These are phyloP conservation scores for Dasypolia templi DNA, from an alignment of 2,888 invertebrate genomes.

Conservation along the genomic window DNA sequence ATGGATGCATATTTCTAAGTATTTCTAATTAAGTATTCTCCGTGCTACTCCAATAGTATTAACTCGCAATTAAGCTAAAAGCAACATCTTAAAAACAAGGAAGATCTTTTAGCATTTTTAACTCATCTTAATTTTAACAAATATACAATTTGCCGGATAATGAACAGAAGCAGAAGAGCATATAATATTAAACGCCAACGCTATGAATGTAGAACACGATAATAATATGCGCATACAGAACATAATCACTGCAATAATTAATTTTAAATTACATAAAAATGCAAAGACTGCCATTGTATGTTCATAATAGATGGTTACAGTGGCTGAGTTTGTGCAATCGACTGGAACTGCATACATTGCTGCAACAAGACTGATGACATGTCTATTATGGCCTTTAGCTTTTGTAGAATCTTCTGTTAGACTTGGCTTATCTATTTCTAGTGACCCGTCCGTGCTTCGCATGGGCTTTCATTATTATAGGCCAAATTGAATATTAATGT, in stretches of 20 bases:
- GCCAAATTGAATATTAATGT: background rate
- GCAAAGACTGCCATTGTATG: constrained; percentile 58
- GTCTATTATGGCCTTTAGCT: constrained; percentile 13
- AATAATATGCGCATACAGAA: constrained; percentile 68
- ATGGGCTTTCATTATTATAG: background rate
- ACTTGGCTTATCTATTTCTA: background rate
- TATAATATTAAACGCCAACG: constrained; percentile 31
- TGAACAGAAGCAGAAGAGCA: constrained; percentile 38
- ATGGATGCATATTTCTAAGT: background rate
- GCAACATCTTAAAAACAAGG: background rate
- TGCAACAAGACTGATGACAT: constrained; percentile 24
- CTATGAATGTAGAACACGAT: constrained; percentile 58
- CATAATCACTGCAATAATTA: constrained; percentile 68
- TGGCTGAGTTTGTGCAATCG: constrained; percentile 67
- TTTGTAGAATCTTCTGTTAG: constrained; percentile 3
- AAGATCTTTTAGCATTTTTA: constrained; percentile 18
- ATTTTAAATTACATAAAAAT: constrained; percentile 74
- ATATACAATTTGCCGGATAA: constrained; percentile 43
- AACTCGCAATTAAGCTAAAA: background rate
- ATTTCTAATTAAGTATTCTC: too few relatives aligned
- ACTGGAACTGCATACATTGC: constrained; percentile 55
- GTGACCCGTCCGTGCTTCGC: background rate
- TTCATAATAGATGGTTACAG: constrained; percentile 65
- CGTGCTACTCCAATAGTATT: background rate
- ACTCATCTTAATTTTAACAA: constrained; percentile 28